Conservation (phyloP, 2,888 invertebrate genomes). For the Sarcophaga carnaria region DNA sequence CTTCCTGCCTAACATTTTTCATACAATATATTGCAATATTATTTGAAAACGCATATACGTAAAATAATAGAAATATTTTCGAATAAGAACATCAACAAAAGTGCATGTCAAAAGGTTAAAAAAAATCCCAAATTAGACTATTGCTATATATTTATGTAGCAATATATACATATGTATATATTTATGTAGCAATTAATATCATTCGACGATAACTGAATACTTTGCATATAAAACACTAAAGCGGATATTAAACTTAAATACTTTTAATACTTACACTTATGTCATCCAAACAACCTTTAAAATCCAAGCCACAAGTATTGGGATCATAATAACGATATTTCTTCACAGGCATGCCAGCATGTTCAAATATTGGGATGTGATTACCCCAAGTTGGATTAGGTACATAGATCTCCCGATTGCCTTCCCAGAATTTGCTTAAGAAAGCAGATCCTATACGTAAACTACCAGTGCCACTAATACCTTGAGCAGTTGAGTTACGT, state of each 20-base stretch:
- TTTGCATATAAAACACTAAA: too few species aligned
- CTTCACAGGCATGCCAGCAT: conserved; percentile 91
- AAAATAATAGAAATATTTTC: too few species aligned
- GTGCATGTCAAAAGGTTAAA: too few species aligned
- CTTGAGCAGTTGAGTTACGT: conserved; percentile 88
- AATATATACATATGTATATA: too few species aligned
- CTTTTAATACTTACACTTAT: conserved; percentile 86
- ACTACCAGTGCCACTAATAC: conserved; percentile 98
- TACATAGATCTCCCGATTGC: conserved; percentile 91
- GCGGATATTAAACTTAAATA: neutral
- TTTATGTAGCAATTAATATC: too few species aligned
- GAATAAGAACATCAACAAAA: too few species aligned
- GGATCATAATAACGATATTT: conserved; percentile 97
- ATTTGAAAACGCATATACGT: too few species aligned
- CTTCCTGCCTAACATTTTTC: too few species aligned
- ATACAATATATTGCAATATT: too few species aligned
- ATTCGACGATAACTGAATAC: too few species aligned
- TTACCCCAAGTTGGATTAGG: conserved; percentile 99
- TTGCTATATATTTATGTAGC: too few species aligned
- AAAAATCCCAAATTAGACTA: too few species aligned
- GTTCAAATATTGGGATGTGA: conserved; percentile 96
- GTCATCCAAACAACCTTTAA: conserved; percentile 93
- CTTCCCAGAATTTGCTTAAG: conserved; percentile 90
- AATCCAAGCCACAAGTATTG: conserved; percentile 96
- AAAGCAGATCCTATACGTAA: conserved; percentile 96